A percentile compares a stretch with the other conserved stretches of the same genome.
Evolutionary conservation across 2,888 invertebrate genomes (phyloP).

Genomic region (Zonitis immaculata): DNA sequence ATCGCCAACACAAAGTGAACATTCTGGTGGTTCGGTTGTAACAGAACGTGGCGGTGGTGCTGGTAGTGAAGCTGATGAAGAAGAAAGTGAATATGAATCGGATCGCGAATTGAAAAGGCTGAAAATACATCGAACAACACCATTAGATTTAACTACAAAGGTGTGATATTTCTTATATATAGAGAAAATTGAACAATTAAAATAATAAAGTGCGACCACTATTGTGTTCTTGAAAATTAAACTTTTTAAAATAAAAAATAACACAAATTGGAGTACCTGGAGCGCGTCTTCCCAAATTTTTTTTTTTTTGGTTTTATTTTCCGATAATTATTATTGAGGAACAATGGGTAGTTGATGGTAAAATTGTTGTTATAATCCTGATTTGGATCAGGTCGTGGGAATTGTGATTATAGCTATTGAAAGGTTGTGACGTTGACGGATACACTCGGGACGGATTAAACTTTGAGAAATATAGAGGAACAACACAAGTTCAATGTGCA

Average conservation of each 20-base stretch:
- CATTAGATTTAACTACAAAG: constrained; percentile 66
- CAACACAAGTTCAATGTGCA: constrained; percentile 25
- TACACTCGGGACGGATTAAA: constrained; percentile 16
- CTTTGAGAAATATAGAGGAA: constrained; percentile 19
- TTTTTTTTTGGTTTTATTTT: no score
- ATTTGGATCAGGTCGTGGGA: constrained; percentile 20
- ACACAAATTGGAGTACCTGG: constrained; percentile 32
- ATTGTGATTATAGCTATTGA: constrained; percentile 24
- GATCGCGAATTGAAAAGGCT: constrained; percentile 46
- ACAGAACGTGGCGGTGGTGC: constrained; percentile 38
- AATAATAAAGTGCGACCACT: constrained; percentile 27
- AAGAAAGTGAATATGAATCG: constrained; percentile 52
- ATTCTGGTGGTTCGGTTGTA: constrained; percentile 35
- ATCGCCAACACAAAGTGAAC: constrained; percentile 42
- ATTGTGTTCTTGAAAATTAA: constrained; percentile 40
- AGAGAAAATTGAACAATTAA: no score
- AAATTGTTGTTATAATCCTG: background rate
- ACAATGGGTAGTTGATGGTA: background rate
- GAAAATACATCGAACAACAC: constrained; percentile 50
- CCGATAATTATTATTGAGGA: no score
- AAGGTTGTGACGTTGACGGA: constrained; percentile 27
- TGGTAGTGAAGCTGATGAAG: constrained; percentile 53
- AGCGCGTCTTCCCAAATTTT: constrained; percentile 12
- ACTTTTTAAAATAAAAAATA: no score
- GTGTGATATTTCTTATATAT: constrained; percentile 53